Percentiles rank a stretch among this genome's conserved stretches.
These are phyloP conservation scores for Eudyptes chrysolophus DNA, from an alignment of 2,113 vertebrate genomes.

Conservation along the genomic window DNA sequence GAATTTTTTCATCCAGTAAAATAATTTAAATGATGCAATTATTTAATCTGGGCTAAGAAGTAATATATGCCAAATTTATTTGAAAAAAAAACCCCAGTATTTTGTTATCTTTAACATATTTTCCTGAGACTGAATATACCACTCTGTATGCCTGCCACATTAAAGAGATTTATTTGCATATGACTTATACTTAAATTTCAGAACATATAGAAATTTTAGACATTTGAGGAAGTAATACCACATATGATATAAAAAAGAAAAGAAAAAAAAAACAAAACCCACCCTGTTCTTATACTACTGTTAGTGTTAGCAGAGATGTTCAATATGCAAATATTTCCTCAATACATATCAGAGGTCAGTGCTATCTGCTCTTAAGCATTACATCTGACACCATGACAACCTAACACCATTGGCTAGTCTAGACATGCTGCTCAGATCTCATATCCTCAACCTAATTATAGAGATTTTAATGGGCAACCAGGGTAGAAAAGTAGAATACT, in stretches of 20 bases:
- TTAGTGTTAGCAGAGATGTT: neutral
- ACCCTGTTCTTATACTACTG: neutral
- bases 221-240: neutral
- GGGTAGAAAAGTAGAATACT: neutral
- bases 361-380: neutral
- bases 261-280: neutral
- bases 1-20: neutral
- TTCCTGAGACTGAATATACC: neutral
- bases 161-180: neutral
- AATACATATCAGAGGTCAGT: neutral
- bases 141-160: neutral
- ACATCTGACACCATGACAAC: neutral
- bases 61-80: neutral
- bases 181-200: neutral
- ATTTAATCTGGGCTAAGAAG: neutral
- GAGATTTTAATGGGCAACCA: neutral
- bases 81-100: accelerated
- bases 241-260: neutral
- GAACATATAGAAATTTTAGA: neutral
- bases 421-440: neutral
- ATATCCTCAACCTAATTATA: neutral
- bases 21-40: neutral
- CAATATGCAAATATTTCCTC: neutral
- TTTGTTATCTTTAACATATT: neutral
- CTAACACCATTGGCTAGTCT: neutral